Percentiles rank a stretch among this genome's conserved stretches.
Conservation (phyloP, 2,888 invertebrate genomes). For the Drosophila anomelani region DNA sequence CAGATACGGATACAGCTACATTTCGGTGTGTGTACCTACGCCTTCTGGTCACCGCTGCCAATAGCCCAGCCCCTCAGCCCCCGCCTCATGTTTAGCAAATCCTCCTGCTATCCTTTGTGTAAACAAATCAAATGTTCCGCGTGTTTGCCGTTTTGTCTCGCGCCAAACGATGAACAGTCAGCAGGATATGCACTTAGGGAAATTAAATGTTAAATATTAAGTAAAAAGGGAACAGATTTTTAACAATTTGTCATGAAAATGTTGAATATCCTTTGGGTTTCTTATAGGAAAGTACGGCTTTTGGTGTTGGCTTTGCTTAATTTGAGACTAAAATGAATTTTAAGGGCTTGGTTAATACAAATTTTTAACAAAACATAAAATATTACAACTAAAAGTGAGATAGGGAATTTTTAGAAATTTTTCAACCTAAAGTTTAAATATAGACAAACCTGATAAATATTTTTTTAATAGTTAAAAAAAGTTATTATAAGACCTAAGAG, state of each 20-base stretch:
- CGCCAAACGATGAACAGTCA: slow-evolving; percentile 45
- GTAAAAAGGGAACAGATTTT: neutral
- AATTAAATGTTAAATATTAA: neutral
- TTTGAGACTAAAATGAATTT: neutral
- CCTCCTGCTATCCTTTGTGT: slow-evolving; percentile 56
- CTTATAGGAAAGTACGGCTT: neutral
- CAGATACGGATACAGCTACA: slow-evolving; percentile 30
- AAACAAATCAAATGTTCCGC: slow-evolving; percentile 73
- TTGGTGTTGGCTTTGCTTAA: neutral
- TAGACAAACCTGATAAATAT: neutral
- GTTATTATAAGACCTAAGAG: neutral
- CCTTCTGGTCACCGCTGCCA: slow-evolving; percentile 75
- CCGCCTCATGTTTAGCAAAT: slow-evolving; percentile 13
- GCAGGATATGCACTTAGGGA: slow-evolving; percentile 7
- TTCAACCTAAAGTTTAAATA: neutral
- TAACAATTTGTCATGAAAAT: too few relatives aligned
- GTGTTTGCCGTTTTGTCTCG: slow-evolving; percentile 65
- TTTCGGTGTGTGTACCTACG: slow-evolving; percentile 66
- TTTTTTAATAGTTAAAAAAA: neutral
- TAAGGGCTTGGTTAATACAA: neutral
- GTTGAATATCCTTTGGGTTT: neutral
- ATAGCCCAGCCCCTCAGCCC: neutral
- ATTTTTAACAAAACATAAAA: neutral
- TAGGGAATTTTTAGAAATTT: too few relatives aligned
- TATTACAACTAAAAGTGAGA: neutral